These are phyloP conservation scores for Mustela nigripes DNA, from an alignment of 2,113 vertebrate genomes.

Conservation along the genomic window DNA sequence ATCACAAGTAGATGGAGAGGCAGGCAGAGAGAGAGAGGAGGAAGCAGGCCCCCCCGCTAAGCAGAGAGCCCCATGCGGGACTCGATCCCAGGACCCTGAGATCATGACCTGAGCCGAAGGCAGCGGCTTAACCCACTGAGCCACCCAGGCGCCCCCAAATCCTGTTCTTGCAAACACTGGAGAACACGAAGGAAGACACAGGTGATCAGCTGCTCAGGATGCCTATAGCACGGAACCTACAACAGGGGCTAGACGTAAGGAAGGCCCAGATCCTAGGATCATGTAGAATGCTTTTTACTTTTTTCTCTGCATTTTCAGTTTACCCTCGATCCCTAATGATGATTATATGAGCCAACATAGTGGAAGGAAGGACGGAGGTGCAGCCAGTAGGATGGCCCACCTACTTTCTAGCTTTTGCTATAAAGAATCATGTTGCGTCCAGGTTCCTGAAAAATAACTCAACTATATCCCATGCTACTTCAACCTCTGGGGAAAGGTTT, in stretches of 20 bases:
- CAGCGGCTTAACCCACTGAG: too few relatives aligned
- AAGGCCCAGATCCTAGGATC: background rate
- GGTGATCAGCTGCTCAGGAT: background rate
- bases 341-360: too few relatives aligned
- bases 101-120: too few relatives aligned
- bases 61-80: too few relatives aligned
- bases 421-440: background rate
- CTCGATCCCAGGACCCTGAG: too few relatives aligned
- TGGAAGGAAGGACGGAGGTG: background rate
- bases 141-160: too few relatives aligned
- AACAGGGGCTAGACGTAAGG: background rate
- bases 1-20: too few relatives aligned
- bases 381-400: background rate
- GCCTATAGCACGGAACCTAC: background rate
- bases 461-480: background rate
- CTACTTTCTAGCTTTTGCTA: slow-evolving; percentile 3
- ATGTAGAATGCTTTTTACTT: too few relatives aligned
- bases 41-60: too few relatives aligned
- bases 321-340: too few relatives aligned
- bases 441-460: background rate
- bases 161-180: background rate
- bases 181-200: background rate
- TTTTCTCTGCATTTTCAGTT: too few relatives aligned
- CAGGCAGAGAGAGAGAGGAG: too few relatives aligned
- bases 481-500: background rate